These are phyloP conservation scores for Margarornis squamiger DNA, from an alignment of 2,797 vertebrate species.

Conservation along the genomic window DNA sequence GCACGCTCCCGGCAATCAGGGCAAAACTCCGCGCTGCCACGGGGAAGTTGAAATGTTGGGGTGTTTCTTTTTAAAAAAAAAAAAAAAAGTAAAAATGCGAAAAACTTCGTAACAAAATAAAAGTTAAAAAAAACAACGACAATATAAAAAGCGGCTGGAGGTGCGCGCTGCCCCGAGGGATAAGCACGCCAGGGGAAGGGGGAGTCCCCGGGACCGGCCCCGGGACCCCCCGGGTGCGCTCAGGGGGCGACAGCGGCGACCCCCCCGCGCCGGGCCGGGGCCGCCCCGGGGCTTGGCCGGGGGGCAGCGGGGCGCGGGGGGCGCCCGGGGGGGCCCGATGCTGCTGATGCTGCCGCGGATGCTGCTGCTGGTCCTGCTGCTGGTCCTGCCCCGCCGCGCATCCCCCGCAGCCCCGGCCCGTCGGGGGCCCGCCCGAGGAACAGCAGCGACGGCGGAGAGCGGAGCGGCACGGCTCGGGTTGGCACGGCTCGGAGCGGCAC, in stretches of 20 bases:
- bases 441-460: too few relatives aligned
- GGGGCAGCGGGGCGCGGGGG: not conserved
- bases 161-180: too few relatives aligned
- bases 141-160: not conserved
- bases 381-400: not conserved
- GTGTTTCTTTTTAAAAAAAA: not conserved
- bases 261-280: not conserved
- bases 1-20: not conserved
- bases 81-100: not conserved
- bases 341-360: too few relatives aligned
- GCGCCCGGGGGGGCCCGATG: not conserved
- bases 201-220: too few relatives aligned
- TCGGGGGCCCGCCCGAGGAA: not conserved
- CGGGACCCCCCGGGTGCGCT: too few relatives aligned
- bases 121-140: not conserved
- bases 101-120: too few relatives aligned
- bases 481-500: not conserved
- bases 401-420: slow-evolving; percentile 19
- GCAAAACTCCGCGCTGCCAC: not conserved
- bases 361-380: not conserved
- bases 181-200: too few relatives aligned
- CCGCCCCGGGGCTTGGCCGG: not conserved
- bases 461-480: too few relatives aligned
- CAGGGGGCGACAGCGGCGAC: too few relatives aligned
- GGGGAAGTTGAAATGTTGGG: not conserved